Conservation (phyloP, 2,113 vertebrate genomes). For the Toxotes jaculatrix region DNA sequence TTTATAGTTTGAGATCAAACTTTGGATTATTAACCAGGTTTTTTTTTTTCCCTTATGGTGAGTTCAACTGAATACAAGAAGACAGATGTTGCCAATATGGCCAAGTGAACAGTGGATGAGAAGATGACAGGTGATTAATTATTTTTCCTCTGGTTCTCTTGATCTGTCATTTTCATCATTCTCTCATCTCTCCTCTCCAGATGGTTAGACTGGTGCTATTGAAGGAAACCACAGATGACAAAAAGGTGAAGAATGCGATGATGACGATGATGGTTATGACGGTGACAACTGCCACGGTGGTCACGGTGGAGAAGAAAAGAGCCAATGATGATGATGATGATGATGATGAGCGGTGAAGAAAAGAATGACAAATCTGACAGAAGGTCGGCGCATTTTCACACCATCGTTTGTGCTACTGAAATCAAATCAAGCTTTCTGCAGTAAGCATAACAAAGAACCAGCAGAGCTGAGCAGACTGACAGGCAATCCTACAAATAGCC, state of each 20-base stretch:
- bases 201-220: constrained; percentile 42
- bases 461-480: constrained; percentile 22
- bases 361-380: constrained; percentile 43
- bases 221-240: constrained; percentile 31
- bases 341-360: constrained; percentile 35
- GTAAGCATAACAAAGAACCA: constrained; percentile 33
- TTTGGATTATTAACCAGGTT: background rate
- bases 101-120: constrained; percentile 47
- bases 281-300: background rate
- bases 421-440: constrained; percentile 17
- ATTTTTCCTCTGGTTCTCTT: constrained; percentile 44
- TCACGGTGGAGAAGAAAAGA: constrained; percentile 9
- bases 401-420: constrained; percentile 33
- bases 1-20: constrained; percentile 22
- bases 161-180: constrained; percentile 52
- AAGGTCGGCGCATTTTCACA: constrained; percentile 42
- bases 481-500: background rate
- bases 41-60: background rate
- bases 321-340: constrained; percentile 31
- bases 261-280: background rate
- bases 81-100: constrained; percentile 59
- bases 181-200: constrained; percentile 45
- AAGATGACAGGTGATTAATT: constrained; percentile 65
- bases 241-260: constrained; percentile 20
- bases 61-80: constrained; percentile 30